Conservation (phyloP, 1,140 invertebrate species). For the Lamellibrachia luymesi region DNA sequence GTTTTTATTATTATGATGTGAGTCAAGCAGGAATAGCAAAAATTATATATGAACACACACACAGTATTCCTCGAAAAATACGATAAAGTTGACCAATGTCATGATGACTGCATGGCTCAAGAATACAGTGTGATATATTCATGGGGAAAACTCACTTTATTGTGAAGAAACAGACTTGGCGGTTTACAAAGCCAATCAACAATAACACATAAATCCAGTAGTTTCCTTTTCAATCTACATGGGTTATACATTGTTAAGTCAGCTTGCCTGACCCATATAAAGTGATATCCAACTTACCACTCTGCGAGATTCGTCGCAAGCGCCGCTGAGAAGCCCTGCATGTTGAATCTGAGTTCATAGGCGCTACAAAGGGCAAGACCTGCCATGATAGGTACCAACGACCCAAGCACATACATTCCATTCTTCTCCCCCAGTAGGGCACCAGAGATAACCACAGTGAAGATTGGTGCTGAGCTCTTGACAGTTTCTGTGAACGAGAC, state of each 20-base stretch:
- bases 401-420: constrained; percentile 74
- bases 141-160: too few species aligned
- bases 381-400: constrained; percentile 80
- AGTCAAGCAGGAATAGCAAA: not conserved
- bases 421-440: constrained; percentile 69
- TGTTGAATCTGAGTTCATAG: constrained; percentile 80
- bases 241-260: too few species aligned
- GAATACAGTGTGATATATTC: too few species aligned
- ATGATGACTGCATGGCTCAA: too few species aligned
- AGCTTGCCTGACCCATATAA: not conserved
- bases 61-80: not conserved
- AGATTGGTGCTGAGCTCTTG: constrained; percentile 81
- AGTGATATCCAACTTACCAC: constrained; percentile 62
- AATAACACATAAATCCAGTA: too few species aligned
- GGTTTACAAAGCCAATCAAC: too few species aligned
- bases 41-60: not conserved
- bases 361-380: constrained; percentile 79
- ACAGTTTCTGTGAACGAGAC: constrained; percentile 86
- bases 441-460: constrained; percentile 77
- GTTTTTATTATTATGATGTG: too few species aligned
- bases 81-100: too few species aligned
- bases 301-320: constrained; percentile 81
- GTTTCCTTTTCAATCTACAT: too few species aligned
- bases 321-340: constrained; percentile 74
- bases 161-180: too few species aligned